Conservation (phyloP, 2,797 vertebrate species). For the Thamnophis elegans region DNA sequence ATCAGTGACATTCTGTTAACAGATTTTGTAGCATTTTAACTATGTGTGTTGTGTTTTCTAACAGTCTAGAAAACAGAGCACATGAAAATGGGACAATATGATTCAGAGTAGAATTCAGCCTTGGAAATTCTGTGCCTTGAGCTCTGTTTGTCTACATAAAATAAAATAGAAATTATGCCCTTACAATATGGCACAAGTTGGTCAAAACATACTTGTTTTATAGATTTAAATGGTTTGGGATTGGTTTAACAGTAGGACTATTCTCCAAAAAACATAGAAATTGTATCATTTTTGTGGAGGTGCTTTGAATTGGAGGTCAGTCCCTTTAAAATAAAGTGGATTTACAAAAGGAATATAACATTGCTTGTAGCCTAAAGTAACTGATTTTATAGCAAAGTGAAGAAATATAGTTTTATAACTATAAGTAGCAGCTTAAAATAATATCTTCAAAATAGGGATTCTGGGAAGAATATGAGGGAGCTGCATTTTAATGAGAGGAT, state of each 20-base stretch:
- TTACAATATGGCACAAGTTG: not conserved
- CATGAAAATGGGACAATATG: not conserved
- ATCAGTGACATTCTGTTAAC: not conserved
- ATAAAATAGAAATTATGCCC: not conserved
- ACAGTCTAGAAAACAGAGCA: not conserved
- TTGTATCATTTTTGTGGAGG: not conserved
- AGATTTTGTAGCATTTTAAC: not conserved
- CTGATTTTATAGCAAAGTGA: not conserved
- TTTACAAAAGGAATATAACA: not conserved
- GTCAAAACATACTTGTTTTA: not conserved
- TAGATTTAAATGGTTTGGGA: not conserved
- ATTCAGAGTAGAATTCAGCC: not conserved
- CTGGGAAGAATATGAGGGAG: not conserved
- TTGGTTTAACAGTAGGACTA: not conserved
- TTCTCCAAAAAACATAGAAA: not conserved
- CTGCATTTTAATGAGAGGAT: not conserved
- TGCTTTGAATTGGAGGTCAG: not conserved
- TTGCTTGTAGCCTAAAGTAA: not conserved
- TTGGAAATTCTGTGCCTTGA: not conserved
- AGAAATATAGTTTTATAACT: not conserved
- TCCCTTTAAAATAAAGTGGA: not conserved
- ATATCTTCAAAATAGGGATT: not conserved
- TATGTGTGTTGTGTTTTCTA: not conserved
- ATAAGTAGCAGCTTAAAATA: not conserved
- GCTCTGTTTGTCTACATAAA: not conserved